Percentiles rank a stretch among this genome's conserved stretches.
phyloP scores from a whole-genome alignment of 2,797 vertebrate genomes.

The Coregonus sp. region DNA sequence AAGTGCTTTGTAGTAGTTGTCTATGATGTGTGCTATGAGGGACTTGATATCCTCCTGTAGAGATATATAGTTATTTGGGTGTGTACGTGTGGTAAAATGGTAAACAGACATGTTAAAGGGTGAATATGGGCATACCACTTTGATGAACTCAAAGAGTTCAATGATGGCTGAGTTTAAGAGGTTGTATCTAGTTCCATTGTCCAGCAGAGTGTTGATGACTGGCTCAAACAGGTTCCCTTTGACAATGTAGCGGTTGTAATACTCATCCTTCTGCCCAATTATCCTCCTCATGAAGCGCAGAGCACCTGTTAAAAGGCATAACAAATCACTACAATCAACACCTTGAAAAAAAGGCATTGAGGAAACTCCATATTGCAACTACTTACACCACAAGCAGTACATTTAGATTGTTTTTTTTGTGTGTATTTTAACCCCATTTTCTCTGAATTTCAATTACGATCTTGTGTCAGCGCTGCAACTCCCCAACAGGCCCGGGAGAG shows the following conservation, averaged over 20 bases:
- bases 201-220: constrained; percentile 94
- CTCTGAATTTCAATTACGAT: too few species aligned
- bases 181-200: constrained; percentile 98
- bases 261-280: constrained; percentile 97
- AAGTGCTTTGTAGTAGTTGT: constrained; percentile 98
- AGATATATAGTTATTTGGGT: background rate
- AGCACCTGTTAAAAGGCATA: constrained; percentile 78
- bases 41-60: constrained; percentile 96
- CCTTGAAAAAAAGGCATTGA: background rate
- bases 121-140: constrained; percentile 61
- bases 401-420: background rate
- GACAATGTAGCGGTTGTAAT: constrained; percentile 98
- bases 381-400: background rate
- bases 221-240: constrained; percentile 99
- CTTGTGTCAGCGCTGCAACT: too few species aligned
- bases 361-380: background rate
- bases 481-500: too few species aligned
- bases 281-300: constrained; percentile 98
- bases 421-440: too few species aligned
- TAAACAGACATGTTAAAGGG: background rate
- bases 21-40: constrained; percentile 97
- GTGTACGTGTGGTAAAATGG: background rate
- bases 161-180: constrained; percentile 97
- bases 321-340: background rate
- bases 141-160: constrained; percentile 98